Conservation (phyloP, 2,888 invertebrate genomes). For the Suillia variegata region DNA sequence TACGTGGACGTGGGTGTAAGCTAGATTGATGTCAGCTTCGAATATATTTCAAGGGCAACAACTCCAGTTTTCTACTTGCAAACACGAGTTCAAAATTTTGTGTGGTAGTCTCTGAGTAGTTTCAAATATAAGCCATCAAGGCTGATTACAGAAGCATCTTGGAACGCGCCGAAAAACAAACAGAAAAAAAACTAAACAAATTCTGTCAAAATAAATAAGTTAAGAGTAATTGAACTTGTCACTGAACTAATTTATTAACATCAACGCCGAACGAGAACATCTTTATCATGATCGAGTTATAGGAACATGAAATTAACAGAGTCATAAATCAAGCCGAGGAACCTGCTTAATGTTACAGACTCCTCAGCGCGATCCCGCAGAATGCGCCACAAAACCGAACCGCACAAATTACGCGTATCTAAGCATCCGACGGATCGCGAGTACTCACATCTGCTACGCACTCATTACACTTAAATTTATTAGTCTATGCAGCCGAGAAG, state of each 20-base stretch:
- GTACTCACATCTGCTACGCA: neutral
- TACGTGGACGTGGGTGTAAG: conserved; percentile 11
- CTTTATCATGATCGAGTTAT: neutral
- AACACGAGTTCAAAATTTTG: no score
- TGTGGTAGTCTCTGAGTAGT: no score
- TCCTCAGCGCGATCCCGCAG: no score
- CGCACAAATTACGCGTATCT: no score
- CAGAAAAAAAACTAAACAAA: neutral
- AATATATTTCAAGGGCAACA: conserved; percentile 14
- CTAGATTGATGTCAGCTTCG: neutral
- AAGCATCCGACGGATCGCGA: no score
- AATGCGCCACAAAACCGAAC: no score
- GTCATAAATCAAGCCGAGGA: neutral
- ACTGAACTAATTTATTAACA: conserved; percentile 28
- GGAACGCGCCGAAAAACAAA: neutral
- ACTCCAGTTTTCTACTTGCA: no score
- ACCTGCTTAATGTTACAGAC: neutral
- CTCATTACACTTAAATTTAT: conserved; percentile 19
- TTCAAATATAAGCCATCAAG: no score
- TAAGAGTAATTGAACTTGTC: conserved; percentile 34
- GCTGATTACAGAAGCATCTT: no score
- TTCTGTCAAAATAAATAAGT: neutral
- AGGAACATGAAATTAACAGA: neutral
- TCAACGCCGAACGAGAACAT: neutral
- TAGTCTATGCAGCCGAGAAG: neutral